These are phyloP conservation scores for Willowsia nigromaculata DNA, from an alignment of 2,888 invertebrate species.

Conservation along the genomic window DNA sequence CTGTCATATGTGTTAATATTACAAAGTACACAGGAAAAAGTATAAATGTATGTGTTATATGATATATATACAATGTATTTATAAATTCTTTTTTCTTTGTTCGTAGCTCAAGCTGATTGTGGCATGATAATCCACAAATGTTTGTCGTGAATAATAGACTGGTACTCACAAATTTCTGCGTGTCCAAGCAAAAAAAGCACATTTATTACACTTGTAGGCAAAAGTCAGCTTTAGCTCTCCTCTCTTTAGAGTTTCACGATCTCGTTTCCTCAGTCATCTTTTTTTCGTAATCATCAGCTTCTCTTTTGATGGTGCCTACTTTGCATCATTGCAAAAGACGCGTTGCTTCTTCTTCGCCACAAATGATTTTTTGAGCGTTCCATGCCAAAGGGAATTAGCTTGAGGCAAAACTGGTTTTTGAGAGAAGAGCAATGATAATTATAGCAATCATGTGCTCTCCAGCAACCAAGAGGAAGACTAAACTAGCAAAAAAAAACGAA, in stretches of 20 bases:
- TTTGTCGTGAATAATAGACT: conserved; percentile 25
- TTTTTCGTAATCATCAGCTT: neutral
- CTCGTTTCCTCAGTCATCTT: conserved; percentile 27
- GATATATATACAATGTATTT: conserved; percentile 17
- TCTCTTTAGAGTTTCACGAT: conserved; percentile 16
- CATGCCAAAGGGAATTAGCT: conserved; percentile 66
- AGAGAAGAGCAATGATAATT: conserved; percentile 51
- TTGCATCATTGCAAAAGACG: conserved; percentile 11
- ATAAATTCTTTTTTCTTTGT: no score
- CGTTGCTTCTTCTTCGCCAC: neutral
- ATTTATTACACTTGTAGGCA: conserved; percentile 26
- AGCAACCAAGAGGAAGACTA: conserved; percentile 18
- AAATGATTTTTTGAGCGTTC: conserved; percentile 46
- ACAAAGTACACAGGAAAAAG: neutral
- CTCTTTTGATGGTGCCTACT: neutral
- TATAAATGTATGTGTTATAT: neutral
- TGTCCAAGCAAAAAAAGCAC: conserved; percentile 2
- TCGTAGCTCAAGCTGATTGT: conserved; percentile 35
- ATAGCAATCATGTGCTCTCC: conserved; percentile 63
- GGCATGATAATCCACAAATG: conserved; percentile 32
- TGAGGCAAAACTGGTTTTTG: conserved; percentile 71
- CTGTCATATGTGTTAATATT: neutral
- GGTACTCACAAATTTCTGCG: conserved; percentile 32
- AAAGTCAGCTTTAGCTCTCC: neutral
- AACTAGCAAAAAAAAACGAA: conserved; percentile 23